Conservation (phyloP, 1,140 invertebrate species). For the Bombus breviceps region DNA sequence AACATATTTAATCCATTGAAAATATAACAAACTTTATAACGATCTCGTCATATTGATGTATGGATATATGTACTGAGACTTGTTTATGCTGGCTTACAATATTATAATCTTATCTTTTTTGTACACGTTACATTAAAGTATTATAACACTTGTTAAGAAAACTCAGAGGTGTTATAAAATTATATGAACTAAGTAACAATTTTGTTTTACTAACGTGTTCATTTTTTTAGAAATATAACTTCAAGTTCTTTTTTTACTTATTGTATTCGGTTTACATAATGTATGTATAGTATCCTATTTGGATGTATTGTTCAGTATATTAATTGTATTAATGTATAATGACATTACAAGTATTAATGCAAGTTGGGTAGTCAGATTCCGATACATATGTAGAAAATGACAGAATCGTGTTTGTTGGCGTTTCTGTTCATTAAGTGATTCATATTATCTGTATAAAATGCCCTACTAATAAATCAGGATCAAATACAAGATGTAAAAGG, state of each 20-base stretch:
- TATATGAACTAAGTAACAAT: slow-evolving; percentile 16
- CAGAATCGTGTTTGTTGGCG: slow-evolving; percentile 50
- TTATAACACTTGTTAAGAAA: slow-evolving; percentile 10
- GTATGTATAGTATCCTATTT: slow-evolving; percentile 50
- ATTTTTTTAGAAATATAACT: slow-evolving; percentile 44
- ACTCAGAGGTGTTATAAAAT: slow-evolving; percentile 9
- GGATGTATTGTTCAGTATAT: slow-evolving; percentile 57
- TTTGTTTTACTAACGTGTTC: slow-evolving; percentile 26
- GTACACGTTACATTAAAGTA: slow-evolving; percentile 18
- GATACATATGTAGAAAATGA: slow-evolving; percentile 40
- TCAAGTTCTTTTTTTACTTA: slow-evolving; percentile 37
- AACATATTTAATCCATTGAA: slow-evolving; percentile 23
- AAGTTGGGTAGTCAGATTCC: slow-evolving; percentile 38
- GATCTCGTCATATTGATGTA: slow-evolving; percentile 46
- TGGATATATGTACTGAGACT: slow-evolving; percentile 41
- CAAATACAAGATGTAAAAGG: slow-evolving; percentile 30
- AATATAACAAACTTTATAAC: slow-evolving; percentile 23
- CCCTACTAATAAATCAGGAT: slow-evolving; percentile 41
- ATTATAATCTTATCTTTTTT: slow-evolving; percentile 11
- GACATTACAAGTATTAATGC: slow-evolving; percentile 62
- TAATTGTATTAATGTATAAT: slow-evolving; percentile 50
- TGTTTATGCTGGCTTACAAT: slow-evolving; percentile 44
- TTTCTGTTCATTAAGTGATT: slow-evolving; percentile 49
- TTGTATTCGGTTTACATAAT: slow-evolving; percentile 34
- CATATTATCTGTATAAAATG: slow-evolving; percentile 53